Percentiles rank a stretch among this genome's conserved stretches.
These are phyloP conservation scores for Chaenogobius annularis DNA, from an alignment of 2,113 vertebrate species.

Conservation along the genomic window DNA sequence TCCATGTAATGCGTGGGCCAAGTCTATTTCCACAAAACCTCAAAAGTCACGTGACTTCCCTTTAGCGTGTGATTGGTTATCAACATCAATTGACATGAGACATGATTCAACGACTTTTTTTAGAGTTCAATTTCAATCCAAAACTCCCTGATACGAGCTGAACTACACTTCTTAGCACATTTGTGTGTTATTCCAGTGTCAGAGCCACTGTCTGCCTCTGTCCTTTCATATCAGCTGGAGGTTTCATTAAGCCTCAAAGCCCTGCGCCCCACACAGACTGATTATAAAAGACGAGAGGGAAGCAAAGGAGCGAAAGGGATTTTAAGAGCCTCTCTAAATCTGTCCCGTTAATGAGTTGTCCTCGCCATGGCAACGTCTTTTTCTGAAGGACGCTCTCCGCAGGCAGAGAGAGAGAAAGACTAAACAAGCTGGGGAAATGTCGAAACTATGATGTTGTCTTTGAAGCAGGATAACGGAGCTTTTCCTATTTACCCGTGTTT, in stretches of 20 bases:
- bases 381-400: conserved; percentile 15
- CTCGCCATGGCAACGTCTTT: conserved; percentile 63
- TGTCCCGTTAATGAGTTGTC: conserved; percentile 57
- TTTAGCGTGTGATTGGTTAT: neutral
- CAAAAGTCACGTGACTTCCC: neutral
- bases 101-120: neutral
- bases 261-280: conserved; percentile 57
- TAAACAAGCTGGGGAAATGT: neutral
- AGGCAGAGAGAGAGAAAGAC: conserved; percentile 21
- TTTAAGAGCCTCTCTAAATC: conserved; percentile 67
- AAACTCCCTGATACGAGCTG: neutral
- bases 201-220: conserved; percentile 16
- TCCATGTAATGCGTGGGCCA: neutral
- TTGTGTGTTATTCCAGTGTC: neutral
- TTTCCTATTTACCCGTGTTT: conserved; percentile 13
- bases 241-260: conserved; percentile 59
- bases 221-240: conserved; percentile 62
- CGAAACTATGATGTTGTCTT: neutral
- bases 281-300: conserved; percentile 41
- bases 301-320: conserved; percentile 48
- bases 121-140: neutral
- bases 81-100: neutral
- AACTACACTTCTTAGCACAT: neutral
- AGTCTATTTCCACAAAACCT: neutral
- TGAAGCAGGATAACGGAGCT: conserved; percentile 16